phyloP scores from a whole-genome alignment of 2,797 vertebrate genomes.

The Cheirogaleus major region DNA sequence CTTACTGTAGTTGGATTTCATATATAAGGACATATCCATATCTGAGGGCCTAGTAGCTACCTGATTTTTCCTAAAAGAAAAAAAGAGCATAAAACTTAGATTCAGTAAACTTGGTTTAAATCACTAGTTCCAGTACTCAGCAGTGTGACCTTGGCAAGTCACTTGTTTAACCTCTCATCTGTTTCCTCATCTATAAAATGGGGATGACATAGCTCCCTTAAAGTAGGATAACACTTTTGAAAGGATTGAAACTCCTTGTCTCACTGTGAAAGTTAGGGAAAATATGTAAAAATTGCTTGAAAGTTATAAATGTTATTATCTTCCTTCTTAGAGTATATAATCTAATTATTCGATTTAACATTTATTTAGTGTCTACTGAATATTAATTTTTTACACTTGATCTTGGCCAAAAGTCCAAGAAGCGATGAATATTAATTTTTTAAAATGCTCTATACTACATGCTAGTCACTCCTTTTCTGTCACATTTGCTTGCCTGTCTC shows the following conservation, averaged over 20 bases:
- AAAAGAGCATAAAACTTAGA: neutral
- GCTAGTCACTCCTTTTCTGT: neutral
- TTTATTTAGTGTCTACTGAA: neutral
- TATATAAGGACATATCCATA: conserved; percentile 2
- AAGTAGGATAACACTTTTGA: neutral
- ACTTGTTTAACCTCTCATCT: neutral
- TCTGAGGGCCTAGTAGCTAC: neutral
- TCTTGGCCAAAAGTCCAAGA: neutral
- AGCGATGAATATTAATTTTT: neutral
- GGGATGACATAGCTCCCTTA: neutral
- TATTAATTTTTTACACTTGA: neutral
- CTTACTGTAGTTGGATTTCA: neutral
- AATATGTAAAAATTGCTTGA: neutral
- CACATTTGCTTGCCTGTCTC: neutral
- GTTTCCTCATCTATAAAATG: neutral
- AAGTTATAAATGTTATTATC: neutral
- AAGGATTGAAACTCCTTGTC: neutral
- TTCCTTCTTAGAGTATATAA: neutral
- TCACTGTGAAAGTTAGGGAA: neutral
- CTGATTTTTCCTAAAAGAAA: conserved; percentile 32
- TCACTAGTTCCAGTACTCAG: neutral
- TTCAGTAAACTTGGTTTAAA: conserved; percentile 30
- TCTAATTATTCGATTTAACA: neutral
- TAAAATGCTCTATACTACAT: neutral
- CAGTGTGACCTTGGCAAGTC: neutral